Evolutionary conservation across 2,888 invertebrate genomes (phyloP).

Genomic region (Trichopoda pennipes): DNA sequence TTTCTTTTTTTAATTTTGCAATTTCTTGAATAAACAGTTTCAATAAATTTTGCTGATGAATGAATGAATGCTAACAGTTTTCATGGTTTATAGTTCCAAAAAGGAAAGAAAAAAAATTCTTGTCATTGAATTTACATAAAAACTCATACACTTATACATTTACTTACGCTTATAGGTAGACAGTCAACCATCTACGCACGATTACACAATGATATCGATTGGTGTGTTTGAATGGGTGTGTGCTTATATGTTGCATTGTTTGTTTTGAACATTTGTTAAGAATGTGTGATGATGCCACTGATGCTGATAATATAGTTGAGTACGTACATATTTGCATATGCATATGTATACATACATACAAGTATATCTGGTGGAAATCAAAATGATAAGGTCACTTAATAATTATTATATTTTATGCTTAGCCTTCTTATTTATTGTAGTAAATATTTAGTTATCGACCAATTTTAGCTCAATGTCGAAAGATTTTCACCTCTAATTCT

Average conservation of each 20-base stretch:
- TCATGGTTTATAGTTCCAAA: conserved; percentile 14
- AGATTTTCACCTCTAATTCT: too few species aligned
- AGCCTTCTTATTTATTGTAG: too few species aligned
- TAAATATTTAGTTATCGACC: too few species aligned
- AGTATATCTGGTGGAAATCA: too few species aligned
- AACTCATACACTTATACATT: not conserved
- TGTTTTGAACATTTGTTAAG: conserved; percentile 19
- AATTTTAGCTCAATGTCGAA: too few species aligned
- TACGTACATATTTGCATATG: too few species aligned
- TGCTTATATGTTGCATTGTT: not conserved
- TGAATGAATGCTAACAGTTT: conserved; percentile 3
- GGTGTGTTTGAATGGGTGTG: not conserved
- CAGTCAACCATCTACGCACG: conserved; percentile 26
- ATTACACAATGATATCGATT: conserved; percentile 50
- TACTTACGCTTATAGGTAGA: not conserved
- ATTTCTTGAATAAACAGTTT: conserved; percentile 1
- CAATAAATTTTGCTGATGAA: not conserved
- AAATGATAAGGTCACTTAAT: too few species aligned
- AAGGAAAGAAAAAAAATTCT: conserved; percentile 3
- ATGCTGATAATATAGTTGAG: not conserved
- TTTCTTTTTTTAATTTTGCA: too few species aligned
- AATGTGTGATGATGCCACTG: conserved; percentile 19
- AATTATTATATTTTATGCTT: too few species aligned
- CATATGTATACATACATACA: too few species aligned
- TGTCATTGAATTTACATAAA: not conserved